Conservation (phyloP, 2,113 vertebrate species). For the Bostrychus sinensis region DNA sequence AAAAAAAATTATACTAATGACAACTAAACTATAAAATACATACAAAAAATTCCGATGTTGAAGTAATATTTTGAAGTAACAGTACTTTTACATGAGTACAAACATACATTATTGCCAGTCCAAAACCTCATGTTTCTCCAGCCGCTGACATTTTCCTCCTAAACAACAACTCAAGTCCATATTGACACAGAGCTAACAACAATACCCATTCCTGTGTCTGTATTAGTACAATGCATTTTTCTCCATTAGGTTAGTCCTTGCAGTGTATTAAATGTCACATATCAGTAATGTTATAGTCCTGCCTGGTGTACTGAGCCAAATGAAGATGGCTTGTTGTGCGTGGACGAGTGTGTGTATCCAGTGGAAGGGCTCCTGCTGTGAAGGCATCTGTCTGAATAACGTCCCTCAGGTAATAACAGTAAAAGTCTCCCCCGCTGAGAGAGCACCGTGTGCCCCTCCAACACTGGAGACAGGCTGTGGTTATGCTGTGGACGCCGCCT, state of each 20-base stretch:
- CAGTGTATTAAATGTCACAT: neutral
- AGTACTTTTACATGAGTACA: too few species aligned
- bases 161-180: too few species aligned
- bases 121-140: too few species aligned
- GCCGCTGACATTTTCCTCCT: too few species aligned
- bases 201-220: neutral
- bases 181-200: too few species aligned
- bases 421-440: slow-evolving; percentile 64
- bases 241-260: neutral
- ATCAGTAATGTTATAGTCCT: neutral
- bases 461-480: slow-evolving; percentile 52
- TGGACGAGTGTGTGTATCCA: slow-evolving; percentile 41
- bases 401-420: slow-evolving; percentile 73
- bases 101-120: too few species aligned
- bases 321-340: slow-evolving; percentile 16
- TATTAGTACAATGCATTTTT: neutral
- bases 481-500: slow-evolving; percentile 55
- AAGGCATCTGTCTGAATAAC: slow-evolving; percentile 74
- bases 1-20: too few species aligned
- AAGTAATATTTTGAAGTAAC: too few species aligned
- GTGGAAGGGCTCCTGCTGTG: slow-evolving; percentile 58
- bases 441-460: slow-evolving; percentile 51
- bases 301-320: slow-evolving; percentile 15
- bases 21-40: too few species aligned
- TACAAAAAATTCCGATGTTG: too few species aligned